Base-by-base conservation (phyloP, 2,113 vertebrate species). In the Grammatotria lemairii region DNA sequence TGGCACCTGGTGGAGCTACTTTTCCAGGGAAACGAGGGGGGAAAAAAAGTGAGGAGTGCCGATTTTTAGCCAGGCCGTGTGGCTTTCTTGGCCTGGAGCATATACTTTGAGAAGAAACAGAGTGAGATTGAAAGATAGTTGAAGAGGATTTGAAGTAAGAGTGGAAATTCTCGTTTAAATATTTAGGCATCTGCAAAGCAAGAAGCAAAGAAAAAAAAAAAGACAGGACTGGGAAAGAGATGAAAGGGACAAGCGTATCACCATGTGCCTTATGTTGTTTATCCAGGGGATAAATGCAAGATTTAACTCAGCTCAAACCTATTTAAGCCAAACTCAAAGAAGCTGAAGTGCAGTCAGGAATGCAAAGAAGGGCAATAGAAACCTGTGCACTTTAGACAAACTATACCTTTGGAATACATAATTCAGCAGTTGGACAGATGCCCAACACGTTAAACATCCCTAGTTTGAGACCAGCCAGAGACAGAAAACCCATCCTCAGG, bases 101-200 rank as follows among this genome's bases (percentile, higher is more conserved):
- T 54, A 14, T 4, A 4, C 82, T 91, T 90, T 91, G 85, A 78
- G 86, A 87, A 90, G 63, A 82, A 87, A 86, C 40, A 6, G 54
- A 51, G 65, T 84, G 79, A 78, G 87, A 88, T 88, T 87, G 86
- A 81, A 86, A 86, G 81, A 85, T 90, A 82, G 58, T 87, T 88
- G 21, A 88, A 89, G 78, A 81, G 65, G 88, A 90, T 82, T 86
- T 86, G 60, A 75, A 85, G 63, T 35, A 87, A 81, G 49, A 87
- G 82, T 87, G 87, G 87, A 88, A 89, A 87, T 57, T 81, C 14
- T 84, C 31, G 3, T 81, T 90, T 87, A 86, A 90, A 91, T 90
- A 93, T 91, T 93, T 91, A 91, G 90, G 90, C 86, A 85, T 84
- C 88, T 88, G 80, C 90, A 54, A 47, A 82, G 81, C 47, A 21